Conservation (phyloP, 2,888 invertebrate genomes). For the Drosophila nr. fundita region DNA sequence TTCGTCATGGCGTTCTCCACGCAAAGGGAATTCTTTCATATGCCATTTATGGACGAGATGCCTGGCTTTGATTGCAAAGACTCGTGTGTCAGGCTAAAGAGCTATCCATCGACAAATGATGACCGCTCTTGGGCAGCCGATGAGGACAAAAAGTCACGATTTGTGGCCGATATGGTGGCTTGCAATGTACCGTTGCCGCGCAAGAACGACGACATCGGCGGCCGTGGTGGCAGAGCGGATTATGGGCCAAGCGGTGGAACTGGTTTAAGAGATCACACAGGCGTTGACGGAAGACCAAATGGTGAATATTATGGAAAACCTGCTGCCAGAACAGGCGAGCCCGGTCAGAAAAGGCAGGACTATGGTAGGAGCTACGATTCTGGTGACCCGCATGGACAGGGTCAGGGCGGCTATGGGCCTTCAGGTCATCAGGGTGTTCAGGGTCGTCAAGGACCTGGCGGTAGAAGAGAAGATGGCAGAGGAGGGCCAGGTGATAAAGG, state of each 20-base stretch:
- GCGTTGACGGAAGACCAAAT: constrained; percentile 9
- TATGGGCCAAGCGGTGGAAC: constrained; percentile 9
- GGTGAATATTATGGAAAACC: constrained; percentile 2
- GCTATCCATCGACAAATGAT: constrained; percentile 80
- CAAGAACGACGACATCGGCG: constrained; percentile 3
- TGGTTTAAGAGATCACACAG: constrained; percentile 1
- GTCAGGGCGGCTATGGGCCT: not conserved
- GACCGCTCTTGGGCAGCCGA: constrained; percentile 82
- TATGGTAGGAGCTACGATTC: not conserved
- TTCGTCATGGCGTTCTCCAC: constrained; percentile 83
- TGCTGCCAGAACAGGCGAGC: not conserved
- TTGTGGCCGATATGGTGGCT: constrained; percentile 80
- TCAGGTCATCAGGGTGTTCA: constrained; percentile 3
- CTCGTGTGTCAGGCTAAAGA: constrained; percentile 78
- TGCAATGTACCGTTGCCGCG: constrained; percentile 68
- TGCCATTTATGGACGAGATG: constrained; percentile 78
- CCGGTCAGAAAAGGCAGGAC: constrained; percentile 13
- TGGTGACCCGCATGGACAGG: not conserved
- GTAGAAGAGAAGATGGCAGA: not conserved
- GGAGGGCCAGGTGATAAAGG: not conserved
- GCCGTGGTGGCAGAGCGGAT: constrained; percentile 19
- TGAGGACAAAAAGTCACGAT: constrained; percentile 77
- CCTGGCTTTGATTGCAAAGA: constrained; percentile 62
- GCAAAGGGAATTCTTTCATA: constrained; percentile 82
- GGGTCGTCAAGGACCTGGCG: not conserved